A percentile compares a stretch with the other conserved stretches of the same genome.
These are phyloP conservation scores for Tetrax tetrax DNA, from an alignment of 2,113 vertebrate genomes.

Conservation along the genomic window DNA sequence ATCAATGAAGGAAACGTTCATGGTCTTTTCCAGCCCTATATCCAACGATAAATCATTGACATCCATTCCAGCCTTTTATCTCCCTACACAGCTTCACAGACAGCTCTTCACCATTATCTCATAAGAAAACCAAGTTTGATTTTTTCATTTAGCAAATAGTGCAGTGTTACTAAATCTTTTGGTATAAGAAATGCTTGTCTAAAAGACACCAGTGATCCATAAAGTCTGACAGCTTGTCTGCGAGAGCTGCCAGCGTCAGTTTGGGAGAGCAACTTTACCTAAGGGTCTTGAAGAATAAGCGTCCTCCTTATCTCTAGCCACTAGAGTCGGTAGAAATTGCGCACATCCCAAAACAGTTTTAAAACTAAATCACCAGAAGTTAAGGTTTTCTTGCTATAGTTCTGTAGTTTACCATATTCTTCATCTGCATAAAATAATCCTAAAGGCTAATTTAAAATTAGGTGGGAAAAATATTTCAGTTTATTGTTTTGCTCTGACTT, in stretches of 20 bases:
- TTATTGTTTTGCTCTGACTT: background rate
- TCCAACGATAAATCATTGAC: background rate
- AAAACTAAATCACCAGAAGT: background rate
- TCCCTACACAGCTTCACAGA: background rate
- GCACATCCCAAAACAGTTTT: background rate
- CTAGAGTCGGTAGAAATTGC: background rate
- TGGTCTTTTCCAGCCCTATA: background rate
- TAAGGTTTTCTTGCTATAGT: background rate
- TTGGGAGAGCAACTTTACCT: background rate
- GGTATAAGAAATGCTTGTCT: constrained; percentile 24
- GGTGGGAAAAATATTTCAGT: background rate
- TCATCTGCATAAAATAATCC: background rate
- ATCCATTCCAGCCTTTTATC: background rate
- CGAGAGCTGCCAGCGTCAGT: background rate
- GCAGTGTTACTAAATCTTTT: constrained; percentile 24
- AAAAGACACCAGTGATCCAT: background rate
- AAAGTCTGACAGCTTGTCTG: background rate
- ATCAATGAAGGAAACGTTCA: background rate
- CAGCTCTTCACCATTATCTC: background rate
- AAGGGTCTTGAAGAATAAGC: background rate
- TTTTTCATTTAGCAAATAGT: constrained; percentile 33
- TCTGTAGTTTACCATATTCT: background rate
- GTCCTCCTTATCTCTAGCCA: background rate
- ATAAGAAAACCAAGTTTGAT: constrained; percentile 18
- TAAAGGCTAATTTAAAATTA: background rate